Evolutionary conservation across 64 coral and sea anemone species (phyloP).

Genomic region (Acropora tenuis): DNA sequence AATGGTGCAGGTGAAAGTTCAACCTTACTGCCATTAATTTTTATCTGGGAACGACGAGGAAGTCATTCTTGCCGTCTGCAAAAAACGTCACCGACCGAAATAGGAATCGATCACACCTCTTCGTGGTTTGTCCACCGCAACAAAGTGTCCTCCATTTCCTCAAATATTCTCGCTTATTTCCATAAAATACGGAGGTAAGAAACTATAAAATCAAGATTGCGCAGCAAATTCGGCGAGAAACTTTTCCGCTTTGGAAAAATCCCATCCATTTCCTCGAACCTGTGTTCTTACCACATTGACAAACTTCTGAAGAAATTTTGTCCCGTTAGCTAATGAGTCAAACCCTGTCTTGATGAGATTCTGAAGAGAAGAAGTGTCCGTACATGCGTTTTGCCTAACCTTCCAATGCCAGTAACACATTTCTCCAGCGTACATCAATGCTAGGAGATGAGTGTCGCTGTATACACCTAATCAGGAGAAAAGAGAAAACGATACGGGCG

Average conservation of each 20-base stretch:
- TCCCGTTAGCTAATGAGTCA: constrained; percentile 58
- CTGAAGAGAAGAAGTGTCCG: background rate
- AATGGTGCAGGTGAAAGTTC: too few species aligned
- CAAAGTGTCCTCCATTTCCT: too few species aligned
- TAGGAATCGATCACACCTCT: too few species aligned
- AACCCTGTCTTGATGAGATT: background rate
- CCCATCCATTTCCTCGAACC: constrained; percentile 77
- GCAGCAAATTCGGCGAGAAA: constrained; percentile 16
- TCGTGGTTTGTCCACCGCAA: too few species aligned
- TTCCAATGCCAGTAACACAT: constrained; percentile 81
- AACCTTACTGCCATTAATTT: too few species aligned
- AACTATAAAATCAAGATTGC: background rate
- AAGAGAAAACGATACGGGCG: background rate
- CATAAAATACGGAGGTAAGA: too few species aligned
- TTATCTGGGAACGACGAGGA: too few species aligned
- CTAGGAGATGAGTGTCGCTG: constrained; percentile 84
- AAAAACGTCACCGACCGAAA: too few species aligned
- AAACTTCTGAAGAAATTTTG: constrained; percentile 60
- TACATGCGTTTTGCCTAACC: background rate
- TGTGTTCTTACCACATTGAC: constrained; percentile 43
- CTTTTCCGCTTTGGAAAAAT: constrained; percentile 70
- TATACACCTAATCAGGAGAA: constrained; percentile 63
- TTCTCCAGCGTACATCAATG: constrained; percentile 85
- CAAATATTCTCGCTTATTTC: too few species aligned
- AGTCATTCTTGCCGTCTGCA: too few species aligned